Conservation (phyloP, 92 coral and sea anemone genomes). For the Muricea muricata region DNA sequence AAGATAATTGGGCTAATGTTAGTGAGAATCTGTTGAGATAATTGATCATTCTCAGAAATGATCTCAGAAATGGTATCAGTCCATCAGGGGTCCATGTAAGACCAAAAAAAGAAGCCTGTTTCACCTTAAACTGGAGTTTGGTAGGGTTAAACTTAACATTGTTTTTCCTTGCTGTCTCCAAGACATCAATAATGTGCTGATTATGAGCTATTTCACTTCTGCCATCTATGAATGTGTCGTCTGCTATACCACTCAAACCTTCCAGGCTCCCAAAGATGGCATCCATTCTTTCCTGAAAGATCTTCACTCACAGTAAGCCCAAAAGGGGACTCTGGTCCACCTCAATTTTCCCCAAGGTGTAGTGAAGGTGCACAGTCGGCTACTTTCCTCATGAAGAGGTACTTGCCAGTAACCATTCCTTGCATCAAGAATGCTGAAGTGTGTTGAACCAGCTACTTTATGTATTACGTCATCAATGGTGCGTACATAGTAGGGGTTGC, state of each 20-base stretch:
- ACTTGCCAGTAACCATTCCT: conserved; percentile 69
- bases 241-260: conserved; percentile 67
- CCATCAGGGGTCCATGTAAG: conserved; percentile 54
- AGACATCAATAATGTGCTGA: conserved; percentile 63
- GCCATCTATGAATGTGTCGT: conserved; percentile 65
- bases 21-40: conserved; percentile 49
- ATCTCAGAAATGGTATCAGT: conserved; percentile 54
- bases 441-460: conserved; percentile 54
- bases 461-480: conserved; percentile 66
- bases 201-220: conserved; percentile 52
- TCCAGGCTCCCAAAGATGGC: conserved; percentile 41
- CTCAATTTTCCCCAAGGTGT: conserved; percentile 73
- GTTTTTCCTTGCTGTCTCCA: conserved; percentile 49
- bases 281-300: conserved; percentile 67
- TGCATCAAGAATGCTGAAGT: conserved; percentile 70
- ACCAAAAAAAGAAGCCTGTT: conserved; percentile 67
- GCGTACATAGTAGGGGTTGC: conserved; percentile 45
- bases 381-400: conserved; percentile 57
- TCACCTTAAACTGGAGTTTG: conserved; percentile 66
- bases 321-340: conserved; percentile 61
- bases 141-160: conserved; percentile 69
- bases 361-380: conserved; percentile 64
- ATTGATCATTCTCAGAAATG: conserved; percentile 66
- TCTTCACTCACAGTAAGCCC: conserved; percentile 61
- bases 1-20: conserved; percentile 14